These are phyloP conservation scores for Plutomurus gul DNA, from an alignment of 1,140 invertebrate species.

Conservation along the genomic window DNA sequence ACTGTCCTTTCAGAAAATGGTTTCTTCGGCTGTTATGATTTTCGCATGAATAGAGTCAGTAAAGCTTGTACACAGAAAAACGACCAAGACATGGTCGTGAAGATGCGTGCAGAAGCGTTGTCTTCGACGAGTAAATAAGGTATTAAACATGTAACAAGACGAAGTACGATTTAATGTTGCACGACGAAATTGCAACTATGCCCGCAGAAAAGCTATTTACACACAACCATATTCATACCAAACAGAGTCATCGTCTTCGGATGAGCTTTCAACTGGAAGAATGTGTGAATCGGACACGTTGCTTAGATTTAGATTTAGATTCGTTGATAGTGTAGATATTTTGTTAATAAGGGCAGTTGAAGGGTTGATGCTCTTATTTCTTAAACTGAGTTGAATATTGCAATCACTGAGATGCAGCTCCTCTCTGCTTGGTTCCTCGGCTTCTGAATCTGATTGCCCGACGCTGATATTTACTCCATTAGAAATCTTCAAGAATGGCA, in stretches of 20 bases:
- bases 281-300: background rate
- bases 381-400: conserved; percentile 45
- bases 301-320: conserved; percentile 33
- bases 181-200: too few relatives aligned
- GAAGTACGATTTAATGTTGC: too few relatives aligned
- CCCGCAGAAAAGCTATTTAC: background rate
- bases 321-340: conserved; percentile 37
- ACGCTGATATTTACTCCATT: conserved; percentile 5
- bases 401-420: conserved; percentile 35
- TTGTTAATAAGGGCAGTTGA: conserved; percentile 43
- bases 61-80: too few relatives aligned
- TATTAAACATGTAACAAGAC: too few relatives aligned
- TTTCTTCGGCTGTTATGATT: too few relatives aligned
- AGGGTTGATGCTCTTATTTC: conserved; percentile 26
- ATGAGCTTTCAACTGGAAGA: conserved; percentile 24
- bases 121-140: too few relatives aligned
- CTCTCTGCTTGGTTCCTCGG: conserved; percentile 13
- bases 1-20: too few relatives aligned
- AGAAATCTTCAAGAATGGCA: conserved; percentile 20
- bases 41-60: too few relatives aligned
- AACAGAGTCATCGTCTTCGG: conserved; percentile 51
- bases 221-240: conserved; percentile 54
- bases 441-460: background rate
- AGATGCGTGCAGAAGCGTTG: too few relatives aligned
- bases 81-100: too few relatives aligned